Base-by-base conservation (phyloP, 2,113 vertebrate genomes). In the Copsychus sechellarum region DNA sequence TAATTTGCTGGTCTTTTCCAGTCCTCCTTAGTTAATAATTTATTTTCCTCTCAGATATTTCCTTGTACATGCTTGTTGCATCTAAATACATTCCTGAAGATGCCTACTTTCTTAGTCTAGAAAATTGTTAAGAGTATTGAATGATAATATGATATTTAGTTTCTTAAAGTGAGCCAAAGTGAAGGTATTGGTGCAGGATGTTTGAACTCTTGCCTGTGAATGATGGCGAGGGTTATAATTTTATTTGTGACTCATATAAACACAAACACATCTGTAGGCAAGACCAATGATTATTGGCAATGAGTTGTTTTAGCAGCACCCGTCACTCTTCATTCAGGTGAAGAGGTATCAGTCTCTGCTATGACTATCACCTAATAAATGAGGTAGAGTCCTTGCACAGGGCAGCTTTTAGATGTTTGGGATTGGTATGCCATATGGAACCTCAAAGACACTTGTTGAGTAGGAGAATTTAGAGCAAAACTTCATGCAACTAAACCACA, bases 111-210 rank as follows among this genome's bases (percentile, higher is more conserved):
- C 56, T 64, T 56, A 12, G 12, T 78, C 18, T 90, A 81, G 45
- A 80, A 81, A 96, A 93, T 12, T 29, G 10, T 80, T 88, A 67
- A 56, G 57, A 60, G 17, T 67, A 82, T 64, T 86, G 26, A 69
- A 42, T 1, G 1, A 38, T 53, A 65, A 38, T 28, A 65, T 0
- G 1, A 24, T 33, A 22, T 19, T 92, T 62, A 36, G 9, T 85
- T 92, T 71, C 69, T 72, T 87, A 53, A 33, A 81, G 64, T 56
- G 33, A 83, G 81, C 23, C 8, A 48, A 38, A 47, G 14, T 58
- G 67, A 88, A 80, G 45, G 11, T 38, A 34, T 6, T 57, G 50
- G 58, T 85, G 57, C 13, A 65, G n/a, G 53, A 57, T 38, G 47
- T 61, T 87, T 62, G 62, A 20, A 60, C 24, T 24, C 33, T 76